Evolutionary conservation across 2,888 invertebrate species (phyloP), one percentile per base, ranked within the genome.

Genomic region (Drosophila gaucha): DNA sequence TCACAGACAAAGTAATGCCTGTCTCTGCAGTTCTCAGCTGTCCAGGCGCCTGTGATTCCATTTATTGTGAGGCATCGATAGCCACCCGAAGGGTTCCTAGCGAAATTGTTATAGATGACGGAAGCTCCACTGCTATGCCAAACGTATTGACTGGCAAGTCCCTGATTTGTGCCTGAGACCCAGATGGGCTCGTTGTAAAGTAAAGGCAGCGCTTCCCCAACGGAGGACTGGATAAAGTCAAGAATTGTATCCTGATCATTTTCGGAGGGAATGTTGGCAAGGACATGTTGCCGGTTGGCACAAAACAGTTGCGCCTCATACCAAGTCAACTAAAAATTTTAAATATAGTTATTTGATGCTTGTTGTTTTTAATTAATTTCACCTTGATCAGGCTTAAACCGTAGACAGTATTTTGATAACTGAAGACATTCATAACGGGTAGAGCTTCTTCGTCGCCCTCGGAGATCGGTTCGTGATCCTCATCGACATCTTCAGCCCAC

Each of bases 1-100:
- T 60, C 51, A 14, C 87, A 87, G 5, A 87, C 60, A 16, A 72
- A 80, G 65, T 74, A 78, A 14, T 35, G 41, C 30, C 30, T 16
- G 0, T 16, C 30, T 6, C 33, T 52, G 20, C 79, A 77, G 18
- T 26, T 31, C 0, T 44, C 35, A 36, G 59, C 67, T 6, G 35
- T 56, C 86, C 82, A 86, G 0, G 2, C 12, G 5, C 75, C 71
- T 1, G 63, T 44, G 0, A 24, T 1, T 8, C 26, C 30, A 43
- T 60, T 44, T 0, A 77, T n/a, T 5, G 24, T 41, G 2, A 86
- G 2, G 35, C 87, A 87, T 8, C 57, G 58, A 0, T 30, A 16
- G 0, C 28, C 24, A 18, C 22, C 36, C 0, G 28, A 12, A 18
- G 44, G 44, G 2, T 30, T 18, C 73, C 63, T 22, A 63, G 6